Conservation (phyloP, 1,140 invertebrate species). For the Zaprionus gabonicus region DNA sequence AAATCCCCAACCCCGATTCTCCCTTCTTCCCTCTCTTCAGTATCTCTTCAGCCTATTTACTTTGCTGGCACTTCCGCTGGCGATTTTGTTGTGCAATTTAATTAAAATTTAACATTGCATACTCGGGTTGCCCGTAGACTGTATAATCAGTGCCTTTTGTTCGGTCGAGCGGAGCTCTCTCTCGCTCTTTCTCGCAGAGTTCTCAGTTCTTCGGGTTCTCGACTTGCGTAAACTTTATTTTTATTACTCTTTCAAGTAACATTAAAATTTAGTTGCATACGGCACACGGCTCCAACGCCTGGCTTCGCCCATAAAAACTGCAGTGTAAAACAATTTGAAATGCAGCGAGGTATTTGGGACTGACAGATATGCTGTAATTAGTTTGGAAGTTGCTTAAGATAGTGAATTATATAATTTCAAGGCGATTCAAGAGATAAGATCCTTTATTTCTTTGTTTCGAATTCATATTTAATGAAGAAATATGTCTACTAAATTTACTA, state of each 20-base stretch:
- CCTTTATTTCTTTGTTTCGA: too few relatives aligned
- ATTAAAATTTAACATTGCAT: constrained; percentile 76
- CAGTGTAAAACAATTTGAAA: constrained; percentile 10
- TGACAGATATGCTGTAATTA: not conserved
- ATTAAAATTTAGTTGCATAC: constrained; percentile 81
- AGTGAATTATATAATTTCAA: not conserved
- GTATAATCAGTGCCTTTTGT: constrained; percentile 70
- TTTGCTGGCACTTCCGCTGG: not conserved
- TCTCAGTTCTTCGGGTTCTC: constrained; percentile 45
- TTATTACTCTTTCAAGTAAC: constrained; percentile 83
- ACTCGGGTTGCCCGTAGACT: constrained; percentile 37
- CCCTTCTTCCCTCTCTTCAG: not conserved
- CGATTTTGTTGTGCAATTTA: constrained; percentile 61
- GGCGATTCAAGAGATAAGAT: too few relatives aligned
- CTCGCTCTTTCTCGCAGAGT: not conserved
- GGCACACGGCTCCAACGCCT: constrained; percentile 21
- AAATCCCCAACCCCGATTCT: constrained; percentile 9
- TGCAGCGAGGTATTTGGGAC: not conserved
- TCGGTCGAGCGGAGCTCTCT: constrained; percentile 8
- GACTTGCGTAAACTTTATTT: constrained; percentile 79
- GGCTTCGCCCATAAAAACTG: constrained; percentile 50
- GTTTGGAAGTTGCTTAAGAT: not conserved
- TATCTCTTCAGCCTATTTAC: not conserved
- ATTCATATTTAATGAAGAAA: too few relatives aligned
- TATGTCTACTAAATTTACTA: too few relatives aligned